Evolutionary conservation across 2,113 vertebrate species (phyloP).

Genomic region (Agelaius phoeniceus): DNA sequence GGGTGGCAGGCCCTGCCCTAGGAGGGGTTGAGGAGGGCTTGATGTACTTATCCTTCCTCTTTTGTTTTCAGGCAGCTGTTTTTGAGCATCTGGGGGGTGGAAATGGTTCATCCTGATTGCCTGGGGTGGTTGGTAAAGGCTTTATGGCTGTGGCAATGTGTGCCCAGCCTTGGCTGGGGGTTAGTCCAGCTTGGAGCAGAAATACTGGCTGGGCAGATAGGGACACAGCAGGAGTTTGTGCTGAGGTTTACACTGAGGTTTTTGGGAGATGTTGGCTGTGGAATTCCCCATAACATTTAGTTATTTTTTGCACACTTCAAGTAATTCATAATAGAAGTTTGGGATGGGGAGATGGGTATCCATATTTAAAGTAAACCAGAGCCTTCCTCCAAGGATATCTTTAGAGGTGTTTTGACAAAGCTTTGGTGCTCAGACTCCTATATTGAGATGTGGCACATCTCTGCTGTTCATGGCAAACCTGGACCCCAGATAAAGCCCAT

Average conservation of each 20-base stretch:
- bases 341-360: background rate
- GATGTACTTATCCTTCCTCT: background rate
- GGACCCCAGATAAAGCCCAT: background rate
- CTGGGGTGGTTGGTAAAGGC: background rate
- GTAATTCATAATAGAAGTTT: background rate
- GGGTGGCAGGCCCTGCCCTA: background rate
- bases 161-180: background rate
- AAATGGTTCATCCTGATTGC: background rate
- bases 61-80: background rate
- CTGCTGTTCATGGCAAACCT: background rate
- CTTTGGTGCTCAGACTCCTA: background rate
- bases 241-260: background rate
- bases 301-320: background rate
- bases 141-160: background rate
- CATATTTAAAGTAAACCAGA: background rate
- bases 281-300: background rate
- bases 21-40: background rate
- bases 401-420: background rate
- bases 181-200: background rate
- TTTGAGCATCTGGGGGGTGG: background rate
- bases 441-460: rapidly evolving
- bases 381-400: background rate
- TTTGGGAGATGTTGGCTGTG: background rate
- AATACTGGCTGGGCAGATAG: background rate
- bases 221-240: rapidly evolving